phyloP scores from a whole-genome alignment of 2,113 vertebrate genomes.

The Dromiciops gliroides region DNA sequence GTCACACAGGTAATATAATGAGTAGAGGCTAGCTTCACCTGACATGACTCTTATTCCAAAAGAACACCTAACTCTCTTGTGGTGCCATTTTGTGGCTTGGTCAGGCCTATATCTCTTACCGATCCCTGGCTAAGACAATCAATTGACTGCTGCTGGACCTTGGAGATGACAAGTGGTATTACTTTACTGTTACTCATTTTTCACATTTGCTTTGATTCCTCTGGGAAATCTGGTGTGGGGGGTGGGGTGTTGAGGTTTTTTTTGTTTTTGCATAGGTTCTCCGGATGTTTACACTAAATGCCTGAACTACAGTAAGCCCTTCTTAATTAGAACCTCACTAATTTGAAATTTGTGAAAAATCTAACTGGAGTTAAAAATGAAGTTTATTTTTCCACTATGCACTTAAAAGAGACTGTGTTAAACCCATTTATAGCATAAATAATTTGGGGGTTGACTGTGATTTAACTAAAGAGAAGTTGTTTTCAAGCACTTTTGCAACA shows the following conservation, averaged over 20 bases:
- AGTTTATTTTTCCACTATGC: neutral
- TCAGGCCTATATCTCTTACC: neutral
- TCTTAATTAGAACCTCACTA: neutral
- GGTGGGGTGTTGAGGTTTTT: no score
- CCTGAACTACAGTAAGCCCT: neutral
- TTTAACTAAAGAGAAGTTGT: neutral
- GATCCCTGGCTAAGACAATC: no score
- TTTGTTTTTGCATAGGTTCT: neutral
- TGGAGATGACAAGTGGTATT: neutral
- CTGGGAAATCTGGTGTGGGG: neutral
- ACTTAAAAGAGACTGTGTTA: neutral
- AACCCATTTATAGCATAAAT: neutral
- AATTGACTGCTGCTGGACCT: no score
- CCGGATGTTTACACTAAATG: neutral
- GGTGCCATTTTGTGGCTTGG: neutral
- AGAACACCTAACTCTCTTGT: neutral
- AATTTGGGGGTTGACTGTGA: neutral
- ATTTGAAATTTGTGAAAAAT: conserved; percentile 14
- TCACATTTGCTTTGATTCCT: neutral
- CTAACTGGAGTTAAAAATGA: neutral
- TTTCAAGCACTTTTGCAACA: neutral
- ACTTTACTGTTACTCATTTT: neutral
- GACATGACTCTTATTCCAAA: neutral
- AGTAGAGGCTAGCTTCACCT: neutral
- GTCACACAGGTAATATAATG: neutral